phyloP scores from a whole-genome alignment of 2,797 vertebrate genomes.

The Oryzias sinensis region DNA sequence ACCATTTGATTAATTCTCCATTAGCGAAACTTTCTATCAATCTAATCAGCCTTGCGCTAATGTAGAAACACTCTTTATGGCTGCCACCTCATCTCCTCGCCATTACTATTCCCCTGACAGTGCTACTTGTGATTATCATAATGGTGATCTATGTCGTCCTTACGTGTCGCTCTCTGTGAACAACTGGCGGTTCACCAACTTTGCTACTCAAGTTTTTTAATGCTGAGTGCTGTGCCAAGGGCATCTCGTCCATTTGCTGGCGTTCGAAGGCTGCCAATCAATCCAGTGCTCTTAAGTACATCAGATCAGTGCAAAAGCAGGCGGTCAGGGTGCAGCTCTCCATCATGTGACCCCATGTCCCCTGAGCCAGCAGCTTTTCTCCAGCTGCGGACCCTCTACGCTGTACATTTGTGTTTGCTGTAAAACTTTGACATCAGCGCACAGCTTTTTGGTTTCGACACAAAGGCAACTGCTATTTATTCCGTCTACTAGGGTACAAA shows the following conservation, averaged over 20 bases:
- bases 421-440: constrained; percentile 51
- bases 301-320: constrained; percentile 18
- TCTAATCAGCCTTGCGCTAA: constrained; percentile 68
- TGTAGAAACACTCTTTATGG: constrained; percentile 68
- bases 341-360: constrained; percentile 41
- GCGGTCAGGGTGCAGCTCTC: constrained; percentile 27
- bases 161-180: constrained; percentile 63
- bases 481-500: constrained; percentile 22
- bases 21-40: constrained; percentile 72
- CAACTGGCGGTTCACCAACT: constrained; percentile 71
- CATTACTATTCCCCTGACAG: constrained; percentile 74
- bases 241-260: constrained; percentile 56
- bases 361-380: constrained; percentile 64
- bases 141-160: constrained; percentile 76
- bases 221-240: constrained; percentile 62
- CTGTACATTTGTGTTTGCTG: constrained; percentile 56
- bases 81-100: constrained; percentile 73
- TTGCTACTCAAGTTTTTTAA: constrained; percentile 58
- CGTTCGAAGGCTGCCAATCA: constrained; percentile 67
- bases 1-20: constrained; percentile 75
- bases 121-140: constrained; percentile 69
- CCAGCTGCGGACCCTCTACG: constrained; percentile 32
- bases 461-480: constrained; percentile 35
- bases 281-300: constrained; percentile 31
- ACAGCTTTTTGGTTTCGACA: constrained; percentile 25